A percentile compares a stretch with the other conserved stretches of the same genome.
These are phyloP conservation scores for Intellagama lesueurii DNA, from an alignment of 2,797 vertebrate genomes.

Conservation along the genomic window DNA sequence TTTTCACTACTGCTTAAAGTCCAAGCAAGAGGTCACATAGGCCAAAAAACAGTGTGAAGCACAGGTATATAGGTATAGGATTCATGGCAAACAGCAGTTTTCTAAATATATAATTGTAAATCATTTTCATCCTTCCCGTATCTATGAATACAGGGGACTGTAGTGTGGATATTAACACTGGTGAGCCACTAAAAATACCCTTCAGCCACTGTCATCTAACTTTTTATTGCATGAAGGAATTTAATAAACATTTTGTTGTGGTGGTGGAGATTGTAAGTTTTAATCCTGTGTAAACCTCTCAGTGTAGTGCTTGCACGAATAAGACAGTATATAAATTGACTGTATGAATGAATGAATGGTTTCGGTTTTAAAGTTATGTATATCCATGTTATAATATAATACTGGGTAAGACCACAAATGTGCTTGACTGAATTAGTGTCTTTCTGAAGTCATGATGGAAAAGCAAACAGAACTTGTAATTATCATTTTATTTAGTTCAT, in stretches of 20 bases:
- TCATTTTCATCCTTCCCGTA: background rate
- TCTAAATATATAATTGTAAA: background rate
- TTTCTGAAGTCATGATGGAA: slow-evolving; percentile 7
- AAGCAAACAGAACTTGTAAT: background rate
- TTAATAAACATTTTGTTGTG: too few species aligned
- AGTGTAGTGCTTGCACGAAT: too few species aligned
- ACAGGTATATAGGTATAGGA: background rate
- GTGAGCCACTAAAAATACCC: background rate
- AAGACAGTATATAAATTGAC: too few species aligned
- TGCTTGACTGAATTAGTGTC: background rate
- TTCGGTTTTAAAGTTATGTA: background rate
- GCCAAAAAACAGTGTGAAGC: background rate
- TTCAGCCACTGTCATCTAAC: background rate
- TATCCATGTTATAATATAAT: background rate
- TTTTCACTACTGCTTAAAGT: background rate
- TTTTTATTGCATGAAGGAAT: too few species aligned
- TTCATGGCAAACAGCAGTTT: background rate
- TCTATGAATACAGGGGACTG: background rate
- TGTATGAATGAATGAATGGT: too few species aligned
- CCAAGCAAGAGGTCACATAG: background rate
- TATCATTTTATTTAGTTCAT: background rate
- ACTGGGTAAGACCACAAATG: background rate
- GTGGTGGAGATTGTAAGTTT: too few species aligned
- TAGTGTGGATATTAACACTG: background rate
- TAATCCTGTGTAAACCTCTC: too few species aligned